Evolutionary conservation across 2,888 invertebrate species (phyloP).

Genomic region (Amphipoea oculea): DNA sequence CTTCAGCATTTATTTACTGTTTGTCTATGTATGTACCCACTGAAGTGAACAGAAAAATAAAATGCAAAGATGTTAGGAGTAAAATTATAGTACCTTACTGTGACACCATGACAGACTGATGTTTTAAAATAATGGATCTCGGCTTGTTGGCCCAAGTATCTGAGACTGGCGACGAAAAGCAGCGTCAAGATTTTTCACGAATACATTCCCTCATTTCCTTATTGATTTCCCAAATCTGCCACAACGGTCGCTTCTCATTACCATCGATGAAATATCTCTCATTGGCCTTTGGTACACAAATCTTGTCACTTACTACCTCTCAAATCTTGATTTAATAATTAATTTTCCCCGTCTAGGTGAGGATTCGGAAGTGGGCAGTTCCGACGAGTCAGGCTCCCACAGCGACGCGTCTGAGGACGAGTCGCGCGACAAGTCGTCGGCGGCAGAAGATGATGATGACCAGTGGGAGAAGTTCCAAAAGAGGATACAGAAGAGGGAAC

Average conservation of each 20-base stretch:
- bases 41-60: neutral
- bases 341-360: slow-evolving; percentile 71
- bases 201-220: neutral
- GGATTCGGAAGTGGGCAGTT: slow-evolving; percentile 85
- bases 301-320: neutral
- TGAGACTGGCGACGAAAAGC: neutral
- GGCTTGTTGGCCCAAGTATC: neutral
- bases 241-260: neutral
- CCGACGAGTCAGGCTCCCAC: slow-evolving; percentile 87
- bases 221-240: neutral
- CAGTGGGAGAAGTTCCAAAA: slow-evolving; percentile 99
- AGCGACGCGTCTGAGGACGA: slow-evolving; percentile 89
- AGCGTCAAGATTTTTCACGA: neutral
- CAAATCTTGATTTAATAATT: neutral
- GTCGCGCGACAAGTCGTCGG: slow-evolving; percentile 91
- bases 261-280: neutral
- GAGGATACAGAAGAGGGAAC: slow-evolving; percentile 96
- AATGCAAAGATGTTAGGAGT: neutral
- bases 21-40: neutral
- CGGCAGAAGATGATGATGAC: slow-evolving; percentile 94
- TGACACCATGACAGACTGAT: neutral
- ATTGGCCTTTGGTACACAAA: neutral
- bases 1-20: neutral
- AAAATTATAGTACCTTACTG: neutral
- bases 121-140: neutral